Conservation (phyloP, 2,797 vertebrate genomes). For the Sus cebifrons region DNA sequence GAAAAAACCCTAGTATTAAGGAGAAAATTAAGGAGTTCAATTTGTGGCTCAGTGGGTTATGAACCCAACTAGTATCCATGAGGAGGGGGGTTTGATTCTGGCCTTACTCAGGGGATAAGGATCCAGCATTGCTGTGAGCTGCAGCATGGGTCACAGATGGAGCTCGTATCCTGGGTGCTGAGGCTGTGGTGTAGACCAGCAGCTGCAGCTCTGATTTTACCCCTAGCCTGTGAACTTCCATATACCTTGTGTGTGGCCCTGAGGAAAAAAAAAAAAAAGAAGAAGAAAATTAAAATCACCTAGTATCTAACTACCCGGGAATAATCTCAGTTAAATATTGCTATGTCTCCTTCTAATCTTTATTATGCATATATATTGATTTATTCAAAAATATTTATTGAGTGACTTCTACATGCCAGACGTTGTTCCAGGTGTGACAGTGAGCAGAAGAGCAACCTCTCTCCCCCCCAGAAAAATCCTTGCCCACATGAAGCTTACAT, state of each 20-base stretch:
- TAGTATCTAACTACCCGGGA: neutral
- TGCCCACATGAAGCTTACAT: neutral
- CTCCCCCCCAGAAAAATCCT: neutral
- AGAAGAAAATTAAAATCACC: constrained; percentile 9
- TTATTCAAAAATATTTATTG: constrained; percentile 28
- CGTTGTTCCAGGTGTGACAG: neutral
- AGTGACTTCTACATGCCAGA: neutral
- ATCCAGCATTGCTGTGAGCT: too few relatives aligned
- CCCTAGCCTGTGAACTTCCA: too few relatives aligned
- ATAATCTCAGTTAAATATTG: constrained; percentile 30
- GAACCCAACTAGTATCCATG: too few relatives aligned
- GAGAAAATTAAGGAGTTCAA: neutral
- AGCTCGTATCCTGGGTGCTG: too few relatives aligned
- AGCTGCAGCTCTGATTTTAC: too few relatives aligned
- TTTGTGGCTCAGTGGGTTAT: too few relatives aligned
- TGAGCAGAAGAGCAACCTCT: neutral
- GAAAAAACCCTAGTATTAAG: neutral
- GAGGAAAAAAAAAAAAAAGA: neutral
- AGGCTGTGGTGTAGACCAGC: too few relatives aligned
- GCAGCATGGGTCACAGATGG: too few relatives aligned
- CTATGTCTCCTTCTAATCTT: neutral
- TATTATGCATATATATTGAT: constrained; percentile 10
- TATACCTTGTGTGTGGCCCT: too few relatives aligned
- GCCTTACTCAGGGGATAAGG: too few relatives aligned
- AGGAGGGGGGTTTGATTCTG: too few relatives aligned